Percentiles rank a stretch among this genome's conserved stretches.
phyloP scores from a whole-genome alignment of 2,113 vertebrate genomes.

The Redunca redunca region DNA sequence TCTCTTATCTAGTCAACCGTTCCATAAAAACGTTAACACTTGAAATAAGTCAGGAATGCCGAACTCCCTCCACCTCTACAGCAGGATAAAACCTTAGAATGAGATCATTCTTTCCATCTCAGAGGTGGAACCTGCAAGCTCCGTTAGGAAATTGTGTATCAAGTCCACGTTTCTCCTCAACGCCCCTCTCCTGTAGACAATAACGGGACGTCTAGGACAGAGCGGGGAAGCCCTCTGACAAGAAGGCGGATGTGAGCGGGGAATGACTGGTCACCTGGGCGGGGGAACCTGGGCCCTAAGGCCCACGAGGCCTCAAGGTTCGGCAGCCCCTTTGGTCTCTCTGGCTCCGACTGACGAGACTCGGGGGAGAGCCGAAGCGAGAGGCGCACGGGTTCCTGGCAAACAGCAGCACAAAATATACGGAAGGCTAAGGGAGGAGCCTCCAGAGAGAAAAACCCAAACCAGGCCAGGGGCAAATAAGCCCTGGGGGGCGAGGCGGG shows the following conservation, averaged over 20 bases:
- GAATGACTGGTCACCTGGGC: background rate
- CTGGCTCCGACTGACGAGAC: background rate
- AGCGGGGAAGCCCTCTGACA: background rate
- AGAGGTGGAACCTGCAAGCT: background rate
- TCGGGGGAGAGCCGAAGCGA: background rate
- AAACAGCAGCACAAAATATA: background rate
- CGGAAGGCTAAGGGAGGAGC: background rate
- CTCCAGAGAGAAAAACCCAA: background rate
- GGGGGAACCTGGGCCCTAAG: background rate
- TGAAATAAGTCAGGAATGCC: background rate
- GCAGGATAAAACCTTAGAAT: background rate
- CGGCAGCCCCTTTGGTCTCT: background rate
- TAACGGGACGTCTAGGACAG: background rate
- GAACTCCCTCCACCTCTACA: background rate
- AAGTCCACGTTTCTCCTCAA: background rate
- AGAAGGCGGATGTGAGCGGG: background rate
- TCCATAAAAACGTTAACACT: background rate
- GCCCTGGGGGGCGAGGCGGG: background rate
- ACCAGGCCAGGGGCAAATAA: background rate
- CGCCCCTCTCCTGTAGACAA: conserved; percentile 24
- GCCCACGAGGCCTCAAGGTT: background rate
- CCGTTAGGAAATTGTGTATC: background rate
- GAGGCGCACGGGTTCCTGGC: background rate
- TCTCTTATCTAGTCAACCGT: background rate
- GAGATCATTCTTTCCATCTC: background rate